Percentiles rank a stretch among this genome's conserved stretches.
These are phyloP conservation scores for Actias luna DNA, from an alignment of 2,888 invertebrate genomes.

Conservation along the genomic window DNA sequence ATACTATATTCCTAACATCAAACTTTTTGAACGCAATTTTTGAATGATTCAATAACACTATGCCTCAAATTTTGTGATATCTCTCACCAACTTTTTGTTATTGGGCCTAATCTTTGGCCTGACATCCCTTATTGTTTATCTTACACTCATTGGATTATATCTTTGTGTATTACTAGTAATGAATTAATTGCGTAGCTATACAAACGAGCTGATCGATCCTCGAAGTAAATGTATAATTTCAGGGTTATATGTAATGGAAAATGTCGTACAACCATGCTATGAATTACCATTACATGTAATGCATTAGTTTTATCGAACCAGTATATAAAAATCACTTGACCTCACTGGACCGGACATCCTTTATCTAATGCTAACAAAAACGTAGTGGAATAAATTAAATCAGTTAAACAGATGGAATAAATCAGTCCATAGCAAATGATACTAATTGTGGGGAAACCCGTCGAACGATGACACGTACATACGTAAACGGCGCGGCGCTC, in stretches of 20 bases:
- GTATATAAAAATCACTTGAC: constrained; percentile 17
- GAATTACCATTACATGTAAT: background rate
- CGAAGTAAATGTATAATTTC: background rate
- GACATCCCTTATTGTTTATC: too few species aligned
- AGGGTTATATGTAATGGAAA: background rate
- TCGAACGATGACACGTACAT: constrained; percentile 6
- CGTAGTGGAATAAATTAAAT: constrained; percentile 32
- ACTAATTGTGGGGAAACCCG: constrained; percentile 52
- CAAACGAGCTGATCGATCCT: background rate
- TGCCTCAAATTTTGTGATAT: too few species aligned
- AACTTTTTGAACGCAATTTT: too few species aligned
- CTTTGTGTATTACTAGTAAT: background rate
- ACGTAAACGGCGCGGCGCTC: background rate
- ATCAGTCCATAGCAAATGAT: constrained; percentile 52
- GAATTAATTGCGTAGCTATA: background rate
- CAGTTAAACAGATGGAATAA: constrained; percentile 43
- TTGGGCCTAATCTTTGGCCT: too few species aligned
- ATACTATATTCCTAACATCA: too few species aligned
- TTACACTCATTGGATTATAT: background rate
- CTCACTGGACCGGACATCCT: constrained; percentile 53
- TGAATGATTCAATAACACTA: too few species aligned
- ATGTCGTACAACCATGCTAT: background rate
- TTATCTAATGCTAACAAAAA: constrained; percentile 31
- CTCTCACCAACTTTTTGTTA: too few species aligned
- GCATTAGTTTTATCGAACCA: background rate